Percentiles rank a stretch among this genome's conserved stretches.
These are phyloP conservation scores for Drosophila testacea DNA, from an alignment of 2,888 invertebrate genomes.

Conservation along the genomic window DNA sequence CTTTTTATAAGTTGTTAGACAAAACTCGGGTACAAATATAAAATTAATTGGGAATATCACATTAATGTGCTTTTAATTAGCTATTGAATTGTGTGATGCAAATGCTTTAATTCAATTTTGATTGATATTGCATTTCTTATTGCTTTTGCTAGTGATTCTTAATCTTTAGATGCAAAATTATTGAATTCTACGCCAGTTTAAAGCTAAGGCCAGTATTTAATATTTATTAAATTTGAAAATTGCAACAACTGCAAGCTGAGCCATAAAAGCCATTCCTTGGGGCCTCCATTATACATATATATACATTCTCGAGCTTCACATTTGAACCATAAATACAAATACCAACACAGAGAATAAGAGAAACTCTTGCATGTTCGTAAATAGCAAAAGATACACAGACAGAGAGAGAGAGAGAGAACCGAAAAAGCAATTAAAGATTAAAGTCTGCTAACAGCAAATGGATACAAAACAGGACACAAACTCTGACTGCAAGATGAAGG, in stretches of 20 bases:
- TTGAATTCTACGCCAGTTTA: not conserved
- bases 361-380: conserved; percentile 14
- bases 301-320: conserved; percentile 15
- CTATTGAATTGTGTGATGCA: too few species aligned
- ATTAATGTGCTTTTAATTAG: too few species aligned
- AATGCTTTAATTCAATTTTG: too few species aligned
- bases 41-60: too few species aligned
- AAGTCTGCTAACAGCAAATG: conserved; percentile 40
- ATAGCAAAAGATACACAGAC: conserved; percentile 18
- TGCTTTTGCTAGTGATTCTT: too few species aligned
- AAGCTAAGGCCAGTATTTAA: not conserved
- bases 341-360: not conserved
- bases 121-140: too few species aligned
- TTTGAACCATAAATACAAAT: conserved; percentile 50
- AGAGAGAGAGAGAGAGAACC: conserved; percentile 4
- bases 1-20: too few species aligned
- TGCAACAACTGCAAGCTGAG: conserved; percentile 9
- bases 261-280: conserved; percentile 12
- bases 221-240: conserved; percentile 4
- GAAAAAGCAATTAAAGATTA: conserved; percentile 76
- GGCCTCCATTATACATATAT: not conserved
- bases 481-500: too few species aligned
- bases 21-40: too few species aligned
- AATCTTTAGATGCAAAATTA: too few species aligned
- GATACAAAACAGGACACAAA: conserved; percentile 21